These are phyloP conservation scores for Phrynosoma platyrhinos DNA, from an alignment of 2,113 vertebrate species.

Conservation along the genomic window DNA sequence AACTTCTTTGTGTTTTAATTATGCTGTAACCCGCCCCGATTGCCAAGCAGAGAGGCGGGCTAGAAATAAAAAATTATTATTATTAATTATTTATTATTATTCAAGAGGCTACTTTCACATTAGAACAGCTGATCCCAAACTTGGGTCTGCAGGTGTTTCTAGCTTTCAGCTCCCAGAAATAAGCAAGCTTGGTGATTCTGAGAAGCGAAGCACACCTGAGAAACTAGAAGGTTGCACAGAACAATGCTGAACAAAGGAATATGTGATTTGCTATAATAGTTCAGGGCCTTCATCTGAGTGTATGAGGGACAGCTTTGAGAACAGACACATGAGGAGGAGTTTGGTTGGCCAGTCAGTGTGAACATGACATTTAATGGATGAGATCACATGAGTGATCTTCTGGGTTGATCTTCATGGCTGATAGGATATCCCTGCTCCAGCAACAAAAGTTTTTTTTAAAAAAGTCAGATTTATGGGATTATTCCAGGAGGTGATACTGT, in stretches of 20 bases:
- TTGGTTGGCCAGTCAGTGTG: constrained; percentile 11
- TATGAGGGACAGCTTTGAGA: background rate
- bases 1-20: too few relatives aligned
- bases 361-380: constrained; percentile 24
- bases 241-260: background rate
- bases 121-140: too few relatives aligned
- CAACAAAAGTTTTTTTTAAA: background rate
- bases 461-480: constrained; percentile 46
- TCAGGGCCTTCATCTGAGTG: background rate
- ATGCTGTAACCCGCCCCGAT: too few relatives aligned
- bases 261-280: background rate
- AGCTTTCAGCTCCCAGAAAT: too few relatives aligned
- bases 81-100: too few relatives aligned
- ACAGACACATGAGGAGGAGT: background rate
- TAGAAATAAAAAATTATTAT: too few relatives aligned
- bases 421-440: constrained; percentile 33
- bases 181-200: too few relatives aligned
- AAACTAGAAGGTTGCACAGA: too few relatives aligned
- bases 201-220: too few relatives aligned
- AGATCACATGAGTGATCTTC: constrained; percentile 31
- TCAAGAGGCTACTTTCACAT: too few relatives aligned
- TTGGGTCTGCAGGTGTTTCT: too few relatives aligned
- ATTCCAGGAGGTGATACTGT: background rate
- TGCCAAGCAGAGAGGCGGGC: too few relatives aligned
- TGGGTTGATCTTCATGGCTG: constrained; percentile 46